A percentile compares a stretch with the other conserved stretches of the same genome.
Evolutionary conservation across 2,888 invertebrate species (phyloP).

Genomic region (Acrocyrtus sp.): DNA sequence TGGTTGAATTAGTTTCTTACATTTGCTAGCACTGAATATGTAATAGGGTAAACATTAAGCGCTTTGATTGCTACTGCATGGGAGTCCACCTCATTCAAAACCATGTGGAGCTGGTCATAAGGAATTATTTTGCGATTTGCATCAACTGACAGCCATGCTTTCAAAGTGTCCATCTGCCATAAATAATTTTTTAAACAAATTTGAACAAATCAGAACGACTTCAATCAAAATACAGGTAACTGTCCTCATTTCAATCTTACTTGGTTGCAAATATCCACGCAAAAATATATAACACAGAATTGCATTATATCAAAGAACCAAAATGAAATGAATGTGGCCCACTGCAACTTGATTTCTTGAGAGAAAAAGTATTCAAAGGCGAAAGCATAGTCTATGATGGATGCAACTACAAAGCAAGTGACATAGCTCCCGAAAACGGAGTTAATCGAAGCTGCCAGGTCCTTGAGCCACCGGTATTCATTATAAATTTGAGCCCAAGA

Average conservation of each 20-base stretch:
- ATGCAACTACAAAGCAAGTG: neutral
- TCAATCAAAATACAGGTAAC: no score
- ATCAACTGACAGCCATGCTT: neutral
- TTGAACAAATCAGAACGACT: no score
- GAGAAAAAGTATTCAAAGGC: neutral
- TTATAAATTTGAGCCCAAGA: neutral
- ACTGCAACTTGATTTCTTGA: neutral
- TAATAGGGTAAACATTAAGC: neutral
- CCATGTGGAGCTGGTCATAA: neutral
- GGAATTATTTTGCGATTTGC: neutral
- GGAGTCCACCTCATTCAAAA: neutral
- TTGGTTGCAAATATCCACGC: neutral
- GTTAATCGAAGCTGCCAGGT: neutral
- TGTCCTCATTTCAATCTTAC: no score
- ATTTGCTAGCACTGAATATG: neutral
- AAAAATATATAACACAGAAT: neutral
- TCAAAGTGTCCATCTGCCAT: neutral
- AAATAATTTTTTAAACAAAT: neutral
- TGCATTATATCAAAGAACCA: no score
- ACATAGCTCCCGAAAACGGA: neutral
- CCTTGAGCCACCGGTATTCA: neutral
- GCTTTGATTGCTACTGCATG: slow-evolving; percentile 1
- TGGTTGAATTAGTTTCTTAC: no score
- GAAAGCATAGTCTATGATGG: neutral
- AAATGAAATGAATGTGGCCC: no score